Evolutionary conservation across 2,797 vertebrate species (phyloP), one percentile per base, ranked within the genome.

Genomic region (Phoebastria nigripes): DNA sequence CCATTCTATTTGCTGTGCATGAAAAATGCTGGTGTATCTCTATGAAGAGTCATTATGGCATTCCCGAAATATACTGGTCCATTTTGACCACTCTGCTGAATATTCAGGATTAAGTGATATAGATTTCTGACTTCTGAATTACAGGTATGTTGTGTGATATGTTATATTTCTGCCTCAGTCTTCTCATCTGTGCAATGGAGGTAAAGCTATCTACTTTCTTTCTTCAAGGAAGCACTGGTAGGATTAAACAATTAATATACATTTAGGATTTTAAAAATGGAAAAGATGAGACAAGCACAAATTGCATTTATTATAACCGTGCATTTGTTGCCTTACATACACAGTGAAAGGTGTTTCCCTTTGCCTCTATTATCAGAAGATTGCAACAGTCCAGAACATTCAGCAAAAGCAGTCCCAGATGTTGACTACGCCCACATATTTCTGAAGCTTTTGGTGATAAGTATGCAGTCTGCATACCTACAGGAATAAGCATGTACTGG

Each of bases 401-500:
- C 74, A 80, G 95, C 72, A 96, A 94, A 96, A 93, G 59, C 91
- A 92, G 81, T 61, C 54, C 12, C 89, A 95, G 89, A 92, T 90
- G 89, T 67, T 96, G 94, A 80, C 87, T 95, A 94, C 87, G 8
- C 94, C 90, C 91, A 95, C 89, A 69, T 96, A 94, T 82, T 97
- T 96, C 78, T 96, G 83, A 93, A 90, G 58, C 33, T 67, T 90
- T 92, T 89, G 85, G 71, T 92, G 93, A 93, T 94, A 96, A 95
- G 83, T 78, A 94, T 69, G 47, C 54, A 62, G 73, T 42, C 54
- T 67, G 65, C 89, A 70, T 86, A 39, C 62, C 84, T 95, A 84
- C 96, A 97, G 89, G 95, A 96, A 96, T 95, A 91, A 96, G 88
- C 79, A 89, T 65, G 93, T 89, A 77, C 77, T 69, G 54, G 54